Evolutionary conservation across 2,888 invertebrate species (phyloP), one percentile per base, ranked within the genome.

Genomic region (Bugula neritina): DNA sequence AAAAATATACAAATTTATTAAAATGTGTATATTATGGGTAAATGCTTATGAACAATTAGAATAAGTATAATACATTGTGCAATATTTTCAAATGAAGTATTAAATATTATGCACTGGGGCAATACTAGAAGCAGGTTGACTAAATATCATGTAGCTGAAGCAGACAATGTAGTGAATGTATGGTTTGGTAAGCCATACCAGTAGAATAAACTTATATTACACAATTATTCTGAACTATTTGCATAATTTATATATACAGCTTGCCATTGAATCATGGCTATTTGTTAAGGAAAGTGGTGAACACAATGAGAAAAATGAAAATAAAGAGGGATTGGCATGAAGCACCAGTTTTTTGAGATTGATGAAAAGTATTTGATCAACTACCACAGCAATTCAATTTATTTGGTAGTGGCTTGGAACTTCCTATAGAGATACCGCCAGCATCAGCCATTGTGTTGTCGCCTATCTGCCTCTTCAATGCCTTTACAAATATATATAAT

Each of bases 381-480:
- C 63, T 63, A 13, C 63, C 63, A 63, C 63, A 63, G 27, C 63
- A 63, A 10, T 63, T 63, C 63, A 27, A 63, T 31, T 63, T 63
- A 31, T 63, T 31, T 31, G 63, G 34, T 34, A 63, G 17, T 13
- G 63, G 63, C 5, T 27, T 63, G 31, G 63, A 29, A 31, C 63
- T 27, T 2, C 63, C 63, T 31, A 63, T 17, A 63, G 63, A 25
- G 2, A 63, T 63, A 31, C 63, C 63, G 10, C 63, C 63, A 63
- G 10, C 5, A 31, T 63, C 63, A 10, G 27, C 27, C 31, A 43
- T 70, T 2, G 29, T 52, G 3, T 10, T 54, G 5, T 70, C 70
- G 10, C 70, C 70, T 52, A 70, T 70, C 54, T 70, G 70, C 52
- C 31, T 43, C 70, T 70, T 70, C 70, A 70, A 31, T 27, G 70